phyloP scores from a whole-genome alignment of 1,140 invertebrate genomes.

The Brachionus plicatilis region DNA sequence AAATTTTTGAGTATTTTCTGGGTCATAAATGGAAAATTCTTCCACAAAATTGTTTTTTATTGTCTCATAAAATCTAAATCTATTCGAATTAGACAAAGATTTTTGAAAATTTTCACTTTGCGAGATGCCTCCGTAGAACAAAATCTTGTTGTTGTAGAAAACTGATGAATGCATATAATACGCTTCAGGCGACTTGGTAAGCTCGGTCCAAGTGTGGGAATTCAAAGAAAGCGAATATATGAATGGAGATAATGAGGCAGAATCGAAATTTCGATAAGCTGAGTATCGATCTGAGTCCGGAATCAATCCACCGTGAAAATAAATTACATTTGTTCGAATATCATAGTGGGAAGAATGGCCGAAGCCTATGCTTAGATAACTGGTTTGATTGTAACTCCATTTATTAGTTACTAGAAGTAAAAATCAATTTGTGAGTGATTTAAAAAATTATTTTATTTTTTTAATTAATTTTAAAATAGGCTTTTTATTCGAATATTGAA shows the following conservation, averaged over 20 bases:
- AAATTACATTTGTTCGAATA: conserved; percentile 3
- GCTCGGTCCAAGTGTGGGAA: neutral
- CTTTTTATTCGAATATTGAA: no score
- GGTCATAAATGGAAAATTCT: neutral
- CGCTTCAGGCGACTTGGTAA: neutral
- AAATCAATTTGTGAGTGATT: no score
- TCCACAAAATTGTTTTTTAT: neutral
- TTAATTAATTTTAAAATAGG: no score
- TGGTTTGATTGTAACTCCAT: neutral
- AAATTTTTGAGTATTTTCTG: neutral
- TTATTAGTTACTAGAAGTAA: neutral
- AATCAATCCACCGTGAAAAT: conserved; percentile 27
- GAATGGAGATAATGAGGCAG: neutral
- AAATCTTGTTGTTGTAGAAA: neutral
- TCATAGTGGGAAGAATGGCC: neutral
- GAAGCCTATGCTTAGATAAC: conserved; percentile 24
- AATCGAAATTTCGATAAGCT: neutral
- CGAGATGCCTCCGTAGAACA: neutral
- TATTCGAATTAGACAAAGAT: conserved; percentile 2
- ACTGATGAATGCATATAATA: neutral
- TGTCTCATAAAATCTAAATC: neutral
- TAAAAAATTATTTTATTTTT: no score
- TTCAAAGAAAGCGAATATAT: neutral
- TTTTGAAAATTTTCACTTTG: conserved; percentile 1
- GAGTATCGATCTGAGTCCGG: neutral